Base-by-base conservation (phyloP, 2,113 vertebrate species). In the Rhinoderma darwinii region DNA sequence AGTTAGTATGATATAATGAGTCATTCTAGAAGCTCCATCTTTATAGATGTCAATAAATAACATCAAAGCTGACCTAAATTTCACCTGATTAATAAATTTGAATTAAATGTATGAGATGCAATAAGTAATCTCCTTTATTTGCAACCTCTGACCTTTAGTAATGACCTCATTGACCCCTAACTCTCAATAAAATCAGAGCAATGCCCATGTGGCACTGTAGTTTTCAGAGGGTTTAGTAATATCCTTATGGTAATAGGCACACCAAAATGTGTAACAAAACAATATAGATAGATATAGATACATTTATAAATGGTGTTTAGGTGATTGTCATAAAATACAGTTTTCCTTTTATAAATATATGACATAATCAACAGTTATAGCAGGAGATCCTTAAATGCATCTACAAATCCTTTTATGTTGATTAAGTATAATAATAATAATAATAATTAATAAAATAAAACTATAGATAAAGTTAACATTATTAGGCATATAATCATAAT, bases 81-180 rank as follows among this genome's bases (percentile, higher is more conserved):
- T 54, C 51, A 39, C 61, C 84, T 80, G 63, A 78, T 66, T 66
- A 76, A 54, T 20, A 80, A 80, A 80, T 22, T 47, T 50, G 35
- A 77, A 86, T 86, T 80, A 56, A 79, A 80, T 86, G 44, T 41
- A 86, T 80, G 44, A 61, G 20, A 86, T 72, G 78, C 84, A 80
- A 86, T 86, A 86, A 54, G n/a, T 39, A 86, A 72, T 79, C 76
- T n/a, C 63, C 59, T 12, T 77, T 80, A 72, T 86, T 43, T 70
- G 10, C 30, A 86, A 80, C 84, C 84, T 86, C 84, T 86, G 84
- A 72, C 84, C 84, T 72, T 72, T 79, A 56, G 56, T 72, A 50
- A 72, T 25, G 12, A n/a, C 20, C 66, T 54, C 44, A 27, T 15
- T 86, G 84, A 86, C 84, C 84, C 68, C 35, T 86, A 72, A 44